Evolutionary conservation across 2,113 vertebrate genomes (phyloP).

Genomic region (Laterallus jamaicensis): DNA sequence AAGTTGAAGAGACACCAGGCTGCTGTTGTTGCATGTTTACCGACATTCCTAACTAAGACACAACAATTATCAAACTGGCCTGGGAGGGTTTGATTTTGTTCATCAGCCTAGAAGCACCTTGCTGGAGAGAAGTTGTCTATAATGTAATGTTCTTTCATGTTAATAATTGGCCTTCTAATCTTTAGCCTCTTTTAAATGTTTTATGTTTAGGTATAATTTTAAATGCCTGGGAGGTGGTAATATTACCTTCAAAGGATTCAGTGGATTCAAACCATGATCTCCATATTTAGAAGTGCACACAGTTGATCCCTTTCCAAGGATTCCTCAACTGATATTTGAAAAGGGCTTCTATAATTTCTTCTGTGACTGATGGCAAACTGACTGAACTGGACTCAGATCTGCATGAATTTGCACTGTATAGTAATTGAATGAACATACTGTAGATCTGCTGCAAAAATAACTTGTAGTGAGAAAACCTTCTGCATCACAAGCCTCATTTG

Average conservation of each 20-base stretch:
- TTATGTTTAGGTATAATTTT: not conserved
- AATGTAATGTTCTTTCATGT: not conserved
- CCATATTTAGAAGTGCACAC: not conserved
- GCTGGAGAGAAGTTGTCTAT: not conserved
- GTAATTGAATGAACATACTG: not conserved
- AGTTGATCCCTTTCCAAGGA: not conserved
- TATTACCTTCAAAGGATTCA: not conserved
- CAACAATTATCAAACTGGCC: not conserved
- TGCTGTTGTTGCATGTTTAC: not conserved
- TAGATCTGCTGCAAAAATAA: not conserved
- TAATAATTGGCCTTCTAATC: not conserved
- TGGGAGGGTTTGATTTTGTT: not conserved
- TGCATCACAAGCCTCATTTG: not conserved
- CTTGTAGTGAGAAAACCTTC: not conserved
- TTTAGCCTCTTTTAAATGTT: not conserved
- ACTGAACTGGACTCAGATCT: not conserved
- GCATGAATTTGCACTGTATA: not conserved
- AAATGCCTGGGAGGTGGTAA: not conserved
- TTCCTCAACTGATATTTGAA: not conserved
- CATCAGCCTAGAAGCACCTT: not conserved
- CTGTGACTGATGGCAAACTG: not conserved
- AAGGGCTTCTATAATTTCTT: not conserved
- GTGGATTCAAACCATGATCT: not conserved
- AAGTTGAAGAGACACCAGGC: not conserved
- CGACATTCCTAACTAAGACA: not conserved